Evolutionary conservation across 2,113 vertebrate genomes (phyloP).

Genomic region (Eira barbara): DNA sequence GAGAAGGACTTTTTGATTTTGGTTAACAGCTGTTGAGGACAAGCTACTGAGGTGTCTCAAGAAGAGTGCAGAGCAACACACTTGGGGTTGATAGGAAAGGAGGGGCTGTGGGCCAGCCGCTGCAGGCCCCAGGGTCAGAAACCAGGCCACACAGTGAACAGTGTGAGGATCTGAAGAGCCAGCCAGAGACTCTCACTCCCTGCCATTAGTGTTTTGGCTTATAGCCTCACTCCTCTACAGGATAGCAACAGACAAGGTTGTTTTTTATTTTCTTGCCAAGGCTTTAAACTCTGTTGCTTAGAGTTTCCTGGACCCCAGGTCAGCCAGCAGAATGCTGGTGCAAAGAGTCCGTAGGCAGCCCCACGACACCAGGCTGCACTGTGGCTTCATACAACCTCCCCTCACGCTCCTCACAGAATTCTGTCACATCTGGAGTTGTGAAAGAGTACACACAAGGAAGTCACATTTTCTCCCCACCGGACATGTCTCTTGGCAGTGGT

Average conservation of each 20-base stretch:
- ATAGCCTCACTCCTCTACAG: background rate
- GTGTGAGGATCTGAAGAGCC: background rate
- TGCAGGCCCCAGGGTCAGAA: background rate
- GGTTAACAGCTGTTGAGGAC: background rate
- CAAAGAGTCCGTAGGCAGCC: background rate
- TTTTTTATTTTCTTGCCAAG: background rate
- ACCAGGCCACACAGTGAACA: too few species aligned
- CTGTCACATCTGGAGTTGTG: background rate
- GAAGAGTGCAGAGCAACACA: background rate
- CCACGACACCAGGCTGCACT: background rate
- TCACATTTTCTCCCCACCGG: background rate
- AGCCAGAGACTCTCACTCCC: background rate
- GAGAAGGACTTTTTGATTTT: background rate
- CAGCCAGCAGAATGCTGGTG: background rate
- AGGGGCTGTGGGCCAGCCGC: background rate
- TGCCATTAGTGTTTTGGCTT: background rate
- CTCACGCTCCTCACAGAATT: background rate
- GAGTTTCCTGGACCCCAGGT: background rate
- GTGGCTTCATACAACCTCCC: background rate
- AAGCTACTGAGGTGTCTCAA: background rate
- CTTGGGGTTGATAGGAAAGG: background rate
- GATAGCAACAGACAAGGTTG: fast-evolving
- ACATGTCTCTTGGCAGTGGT: background rate
- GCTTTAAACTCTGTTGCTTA: background rate
- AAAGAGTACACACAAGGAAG: background rate